Evolutionary conservation across 2,797 vertebrate genomes (phyloP), one percentile per base, ranked within the genome.

Genomic region (Discoglossus pictus): DNA sequence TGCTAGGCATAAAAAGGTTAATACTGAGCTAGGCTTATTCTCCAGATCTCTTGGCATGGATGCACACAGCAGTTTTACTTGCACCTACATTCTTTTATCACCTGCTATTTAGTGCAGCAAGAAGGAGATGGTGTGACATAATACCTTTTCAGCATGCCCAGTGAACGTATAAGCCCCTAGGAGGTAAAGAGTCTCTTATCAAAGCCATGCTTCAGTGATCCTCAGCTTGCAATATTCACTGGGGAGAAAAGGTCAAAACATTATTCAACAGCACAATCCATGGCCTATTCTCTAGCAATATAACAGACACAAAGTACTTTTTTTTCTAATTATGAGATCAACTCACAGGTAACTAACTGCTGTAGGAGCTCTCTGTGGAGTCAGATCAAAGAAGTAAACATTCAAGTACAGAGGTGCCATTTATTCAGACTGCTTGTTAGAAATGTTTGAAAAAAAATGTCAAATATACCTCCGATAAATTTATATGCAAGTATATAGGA

Each of bases 191-290:
- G 56, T 68, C 56, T 46, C 40, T 61, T 53, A 61, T 68, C 47
- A 61, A 68, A 61, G 48, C 18, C 40, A 61, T 54, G 48, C 48
- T 60, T 60, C 36, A 61, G 36, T 61, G 55, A 61, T 61, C 58
- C 35, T 40, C 48, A 46, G 58, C 48, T 44, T 53, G 36, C 58
- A 18, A 38, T 53, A 61, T 24, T 54, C 47, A 61, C 55, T 46
- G n/a, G 65, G 54, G 55, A 60, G 47, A 34, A 38, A 61, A 68
- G 66, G 58, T 46, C 48, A 68, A 53, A 54, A 42, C 56, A 61
- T 68, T 68, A 68, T 47, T 68, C 48, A 61, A 61, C 47, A 43
- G 47, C 15, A 51, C 55, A 44, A 68, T 68, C 31, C 65, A 61
- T 20, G 36, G 20, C 9, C 38, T 46, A 52, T 42, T 67, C 24